Conservation (phyloP, 2,888 invertebrate genomes). For the Cistogaster globosa region DNA sequence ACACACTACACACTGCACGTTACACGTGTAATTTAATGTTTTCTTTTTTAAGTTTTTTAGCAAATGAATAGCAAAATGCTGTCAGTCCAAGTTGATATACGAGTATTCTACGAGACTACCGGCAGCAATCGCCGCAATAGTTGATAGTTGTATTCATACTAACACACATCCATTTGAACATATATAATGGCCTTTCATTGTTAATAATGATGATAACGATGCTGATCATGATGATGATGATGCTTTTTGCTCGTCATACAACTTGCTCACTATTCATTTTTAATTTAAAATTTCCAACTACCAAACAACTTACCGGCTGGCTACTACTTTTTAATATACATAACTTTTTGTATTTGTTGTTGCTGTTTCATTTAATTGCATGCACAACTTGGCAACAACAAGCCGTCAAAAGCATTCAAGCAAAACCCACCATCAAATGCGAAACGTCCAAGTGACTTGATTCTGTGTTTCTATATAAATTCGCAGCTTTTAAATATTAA, state of each 20-base stretch:
- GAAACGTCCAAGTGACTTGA: constrained; percentile 57
- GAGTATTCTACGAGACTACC: constrained; percentile 19
- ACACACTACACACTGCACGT: neutral
- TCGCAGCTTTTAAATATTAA: constrained; percentile 42
- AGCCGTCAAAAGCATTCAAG: constrained; percentile 43
- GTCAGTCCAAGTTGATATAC: constrained; percentile 25
- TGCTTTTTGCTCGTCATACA: constrained; percentile 66
- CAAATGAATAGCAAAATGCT: constrained; percentile 20
- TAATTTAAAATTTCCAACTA: constrained; percentile 13
- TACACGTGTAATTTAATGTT: constrained; percentile 20
- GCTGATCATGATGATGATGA: constrained; percentile 42
- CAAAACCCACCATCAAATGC: constrained; percentile 56
- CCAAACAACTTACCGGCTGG: constrained; percentile 50
- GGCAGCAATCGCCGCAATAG: constrained; percentile 6
- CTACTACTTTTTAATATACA: constrained; percentile 56
- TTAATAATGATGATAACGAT: neutral
- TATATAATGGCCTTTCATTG: constrained; percentile 51
- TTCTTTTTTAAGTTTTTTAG: neutral
- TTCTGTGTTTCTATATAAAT: constrained; percentile 11
- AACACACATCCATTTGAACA: too few species aligned
- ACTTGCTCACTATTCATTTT: constrained; percentile 38
- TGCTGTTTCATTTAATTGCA: constrained; percentile 48
- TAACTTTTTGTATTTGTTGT: neutral
- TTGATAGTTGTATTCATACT: constrained; percentile 8
- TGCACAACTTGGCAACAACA: constrained; percentile 51